These are phyloP conservation scores for Epizoanthus ramosus DNA, from an alignment of 92 coral and sea anemone species.

Conservation along the genomic window DNA sequence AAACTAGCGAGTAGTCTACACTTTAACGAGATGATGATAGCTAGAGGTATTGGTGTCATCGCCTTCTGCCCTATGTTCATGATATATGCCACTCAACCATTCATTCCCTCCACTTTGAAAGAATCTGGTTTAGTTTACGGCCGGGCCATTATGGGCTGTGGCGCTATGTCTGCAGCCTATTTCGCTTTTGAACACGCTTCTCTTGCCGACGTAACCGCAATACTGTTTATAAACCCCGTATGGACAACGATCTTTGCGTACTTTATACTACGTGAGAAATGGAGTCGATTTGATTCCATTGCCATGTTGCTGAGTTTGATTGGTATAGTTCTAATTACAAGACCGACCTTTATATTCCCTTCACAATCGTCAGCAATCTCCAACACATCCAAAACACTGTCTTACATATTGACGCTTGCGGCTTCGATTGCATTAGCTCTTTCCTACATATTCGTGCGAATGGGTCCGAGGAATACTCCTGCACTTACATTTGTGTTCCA, in stretches of 20 bases:
- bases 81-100: constrained; percentile 36
- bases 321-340: constrained; percentile 61
- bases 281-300: constrained; percentile 54
- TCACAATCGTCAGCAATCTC: constrained; percentile 10
- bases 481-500: constrained; percentile 55
- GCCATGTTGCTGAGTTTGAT: constrained; percentile 51
- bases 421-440: constrained; percentile 34
- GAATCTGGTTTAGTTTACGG: constrained; percentile 28
- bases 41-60: constrained; percentile 25
- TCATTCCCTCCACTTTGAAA: constrained; percentile 28
- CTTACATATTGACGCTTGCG: constrained; percentile 35
- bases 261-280: constrained; percentile 62
- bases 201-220: constrained; percentile 73
- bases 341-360: constrained; percentile 56
- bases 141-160: constrained; percentile 54
- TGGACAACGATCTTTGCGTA: constrained; percentile 68
- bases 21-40: constrained; percentile 35
- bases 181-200: constrained; percentile 74
- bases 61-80: constrained; percentile 38
- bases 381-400: constrained; percentile 10
- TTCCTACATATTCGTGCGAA: constrained; percentile 36
- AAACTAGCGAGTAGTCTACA: constrained; percentile 53
- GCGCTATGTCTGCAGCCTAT: constrained; percentile 38
- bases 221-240: constrained; percentile 67
- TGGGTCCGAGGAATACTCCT: constrained; percentile 19